phyloP scores from a whole-genome alignment of 1,140 invertebrate species.

The Anoplolepis gracilipes region DNA sequence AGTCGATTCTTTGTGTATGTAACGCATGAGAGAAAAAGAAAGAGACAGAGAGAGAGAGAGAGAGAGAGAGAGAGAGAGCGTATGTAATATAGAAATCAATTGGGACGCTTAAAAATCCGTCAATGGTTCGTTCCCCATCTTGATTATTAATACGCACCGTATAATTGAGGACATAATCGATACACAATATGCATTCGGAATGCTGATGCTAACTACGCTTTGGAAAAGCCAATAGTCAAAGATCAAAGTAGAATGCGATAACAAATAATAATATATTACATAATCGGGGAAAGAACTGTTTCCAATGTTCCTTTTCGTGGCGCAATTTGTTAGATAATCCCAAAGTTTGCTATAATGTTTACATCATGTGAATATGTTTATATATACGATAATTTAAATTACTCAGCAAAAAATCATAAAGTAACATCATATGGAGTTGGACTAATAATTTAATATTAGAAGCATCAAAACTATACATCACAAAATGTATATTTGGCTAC shows the following conservation, averaged over 20 bases:
- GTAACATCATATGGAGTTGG: neutral
- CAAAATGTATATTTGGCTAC: neutral
- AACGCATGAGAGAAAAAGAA: neutral
- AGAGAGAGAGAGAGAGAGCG: neutral
- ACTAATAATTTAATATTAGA: neutral
- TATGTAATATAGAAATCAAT: constrained; percentile 30
- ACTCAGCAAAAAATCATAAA: neutral
- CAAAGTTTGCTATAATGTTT: neutral
- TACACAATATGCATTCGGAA: neutral
- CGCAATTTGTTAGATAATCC: neutral
- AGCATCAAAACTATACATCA: neutral
- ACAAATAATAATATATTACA: constrained; percentile 49
- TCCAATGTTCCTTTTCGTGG: neutral
- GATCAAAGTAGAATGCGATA: constrained; percentile 23
- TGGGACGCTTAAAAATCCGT: neutral
- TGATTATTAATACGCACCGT: constrained; percentile 15
- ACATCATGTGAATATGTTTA: neutral
- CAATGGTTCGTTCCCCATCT: neutral
- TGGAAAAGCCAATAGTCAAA: constrained; percentile 22
- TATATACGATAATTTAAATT: neutral
- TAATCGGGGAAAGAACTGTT: neutral
- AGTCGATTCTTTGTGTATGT: neutral
- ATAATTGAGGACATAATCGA: constrained; percentile 16
- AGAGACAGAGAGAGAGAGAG: neutral
- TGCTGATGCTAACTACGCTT: neutral